Base-by-base conservation (phyloP, 2,888 invertebrate genomes). In the Aricia artaxerxes region DNA sequence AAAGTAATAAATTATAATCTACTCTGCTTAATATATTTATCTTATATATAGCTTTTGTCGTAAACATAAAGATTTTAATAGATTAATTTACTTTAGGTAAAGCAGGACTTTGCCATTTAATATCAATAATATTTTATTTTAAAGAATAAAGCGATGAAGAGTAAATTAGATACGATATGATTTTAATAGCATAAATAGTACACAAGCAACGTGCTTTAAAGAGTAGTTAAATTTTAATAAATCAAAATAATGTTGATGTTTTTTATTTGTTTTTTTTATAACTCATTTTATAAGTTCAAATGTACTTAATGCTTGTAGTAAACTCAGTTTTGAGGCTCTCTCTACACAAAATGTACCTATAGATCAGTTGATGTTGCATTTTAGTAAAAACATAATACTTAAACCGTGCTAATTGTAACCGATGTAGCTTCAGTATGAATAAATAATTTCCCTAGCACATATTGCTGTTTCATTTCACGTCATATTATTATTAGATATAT, bases 261-360 rank as follows among this genome's bases (percentile, higher is more conserved):
- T 76, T 76, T 82, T 78, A 80, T 83, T 73, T 80, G 79, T 80
- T 79, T 80, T 80, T 82, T 82, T 84, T 82, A 81, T 83, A 80
- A 82, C 82, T 82, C 81, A 81, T 84, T 85, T 85, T 85, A 81
- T 85, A 85, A 85, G 85, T 84, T 82, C 80, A 85, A 84, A 85
- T 87, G 90, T 91, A 91, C 91, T 91, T 91, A 91, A 90, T 86
- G 78, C 82, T 82, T 79, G 81, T 85, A 84, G 84, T 82, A 84
- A 82, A 83, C 84, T 84, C 85, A 81, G 76, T 83, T 81, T 82
- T 81, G 83, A 86, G 85, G 88, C 89, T 89, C 89, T 89, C 89
- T 89, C 83, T 86, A 84, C 79, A 57, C 80, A 79, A 80, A 81
- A 78, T 64, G 49, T 24, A 78, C 31, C 49, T 53, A 69, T 72